Evolutionary conservation across 2,888 invertebrate genomes (phyloP).

Genomic region (Ashinkailepas kermadecensis): DNA sequence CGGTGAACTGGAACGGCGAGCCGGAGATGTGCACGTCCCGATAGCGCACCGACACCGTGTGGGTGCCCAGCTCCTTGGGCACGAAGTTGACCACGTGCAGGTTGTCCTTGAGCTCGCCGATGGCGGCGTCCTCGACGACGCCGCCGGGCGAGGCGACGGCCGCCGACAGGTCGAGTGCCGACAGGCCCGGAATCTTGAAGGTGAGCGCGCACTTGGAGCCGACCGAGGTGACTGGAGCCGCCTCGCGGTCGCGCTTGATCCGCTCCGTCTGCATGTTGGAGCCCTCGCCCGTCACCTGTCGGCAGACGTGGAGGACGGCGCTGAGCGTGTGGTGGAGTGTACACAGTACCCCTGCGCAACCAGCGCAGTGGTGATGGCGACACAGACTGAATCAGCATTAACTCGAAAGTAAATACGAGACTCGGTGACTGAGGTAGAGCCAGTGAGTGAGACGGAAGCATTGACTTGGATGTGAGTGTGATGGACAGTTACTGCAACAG

Average conservation of each 20-base stretch:
- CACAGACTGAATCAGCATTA: too few species aligned
- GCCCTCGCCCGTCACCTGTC: slow-evolving; percentile 72
- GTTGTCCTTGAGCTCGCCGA: slow-evolving; percentile 85
- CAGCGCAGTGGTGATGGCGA: too few species aligned
- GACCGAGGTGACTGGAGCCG: slow-evolving; percentile 88
- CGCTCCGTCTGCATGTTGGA: slow-evolving; percentile 88
- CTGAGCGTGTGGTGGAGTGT: too few species aligned
- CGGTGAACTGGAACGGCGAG: slow-evolving; percentile 98
- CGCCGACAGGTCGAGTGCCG: slow-evolving; percentile 84
- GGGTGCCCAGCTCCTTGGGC: slow-evolving; percentile 91
- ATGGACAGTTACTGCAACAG: too few species aligned
- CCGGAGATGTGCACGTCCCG: slow-evolving; percentile 97
- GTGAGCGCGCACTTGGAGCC: slow-evolving; percentile 94
- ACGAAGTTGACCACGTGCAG: slow-evolving; percentile 88
- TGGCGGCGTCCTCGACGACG: slow-evolving; percentile 87
- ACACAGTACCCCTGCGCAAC: too few species aligned
- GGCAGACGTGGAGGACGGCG: too few species aligned
- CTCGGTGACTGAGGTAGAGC: too few species aligned
- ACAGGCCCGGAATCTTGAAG: slow-evolving; percentile 94
- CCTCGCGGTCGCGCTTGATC: slow-evolving; percentile 85
- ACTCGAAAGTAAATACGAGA: too few species aligned
- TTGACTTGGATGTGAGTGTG: too few species aligned
- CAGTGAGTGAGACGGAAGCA: too few species aligned
- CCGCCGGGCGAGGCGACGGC: slow-evolving; percentile 94
- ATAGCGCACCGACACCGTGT: slow-evolving; percentile 97